Conservation (phyloP, 1,140 invertebrate genomes). For the Pseudomyrmex concolor region DNA sequence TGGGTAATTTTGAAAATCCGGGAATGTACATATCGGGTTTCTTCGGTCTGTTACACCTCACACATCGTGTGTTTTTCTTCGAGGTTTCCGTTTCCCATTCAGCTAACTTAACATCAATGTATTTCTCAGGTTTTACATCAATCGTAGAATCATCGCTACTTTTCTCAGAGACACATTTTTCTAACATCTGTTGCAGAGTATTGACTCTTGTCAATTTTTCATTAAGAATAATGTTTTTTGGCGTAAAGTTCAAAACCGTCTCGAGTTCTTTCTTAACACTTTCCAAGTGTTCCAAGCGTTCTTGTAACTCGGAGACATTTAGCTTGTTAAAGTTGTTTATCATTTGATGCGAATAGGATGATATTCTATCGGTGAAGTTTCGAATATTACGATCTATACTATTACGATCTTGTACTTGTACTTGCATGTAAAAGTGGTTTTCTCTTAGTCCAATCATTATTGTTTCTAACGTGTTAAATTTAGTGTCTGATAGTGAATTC, state of each 20-base stretch:
- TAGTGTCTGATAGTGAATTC: too few species aligned
- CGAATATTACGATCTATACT: background rate
- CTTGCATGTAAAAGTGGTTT: constrained; percentile 54
- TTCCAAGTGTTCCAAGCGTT: constrained; percentile 71
- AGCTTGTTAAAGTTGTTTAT: constrained; percentile 68
- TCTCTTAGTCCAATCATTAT: constrained; percentile 44
- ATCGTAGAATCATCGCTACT: background rate
- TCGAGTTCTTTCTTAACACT: constrained; percentile 59
- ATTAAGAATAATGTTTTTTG: constrained; percentile 39
- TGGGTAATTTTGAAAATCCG: constrained; percentile 74
- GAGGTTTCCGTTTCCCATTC: constrained; percentile 60
- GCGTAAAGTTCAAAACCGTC: constrained; percentile 54
- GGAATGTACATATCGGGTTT: constrained; percentile 77
- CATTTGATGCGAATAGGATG: constrained; percentile 70
- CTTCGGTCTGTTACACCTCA: constrained; percentile 67
- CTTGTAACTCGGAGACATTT: constrained; percentile 58
- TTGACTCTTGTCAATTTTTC: constrained; percentile 67
- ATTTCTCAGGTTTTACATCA: too few species aligned
- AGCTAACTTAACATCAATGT: background rate
- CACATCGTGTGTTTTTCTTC: constrained; percentile 52
- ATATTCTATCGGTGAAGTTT: constrained; percentile 10
- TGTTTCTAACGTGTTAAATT: constrained; percentile 2
- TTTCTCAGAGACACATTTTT: constrained; percentile 36
- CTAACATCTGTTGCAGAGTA: constrained; percentile 60
- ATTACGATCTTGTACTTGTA: constrained; percentile 26